phyloP scores from a whole-genome alignment of 1,140 invertebrate genomes.

The Megalonaias nervosa region DNA sequence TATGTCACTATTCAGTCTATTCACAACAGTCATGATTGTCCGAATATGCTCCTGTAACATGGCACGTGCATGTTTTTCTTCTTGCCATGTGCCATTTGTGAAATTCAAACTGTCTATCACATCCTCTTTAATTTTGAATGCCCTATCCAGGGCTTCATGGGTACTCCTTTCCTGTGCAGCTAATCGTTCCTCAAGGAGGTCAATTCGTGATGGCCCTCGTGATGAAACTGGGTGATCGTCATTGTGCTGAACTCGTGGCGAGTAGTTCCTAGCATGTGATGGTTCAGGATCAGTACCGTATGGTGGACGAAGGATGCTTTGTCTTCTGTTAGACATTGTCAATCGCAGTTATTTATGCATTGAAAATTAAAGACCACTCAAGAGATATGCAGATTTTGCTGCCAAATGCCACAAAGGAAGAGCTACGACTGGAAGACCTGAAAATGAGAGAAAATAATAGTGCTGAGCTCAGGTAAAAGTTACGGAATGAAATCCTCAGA shows the following conservation, averaged over 20 bases:
- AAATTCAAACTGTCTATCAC: constrained; percentile 68
- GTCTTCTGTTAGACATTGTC: background rate
- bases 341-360: too few relatives aligned
- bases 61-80: constrained; percentile 62
- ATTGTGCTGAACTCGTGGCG: background rate
- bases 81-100: constrained; percentile 68
- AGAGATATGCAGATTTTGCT: constrained; percentile 1
- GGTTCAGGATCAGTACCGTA: too few relatives aligned
- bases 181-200: constrained; percentile 59
- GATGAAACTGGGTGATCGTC: background rate
- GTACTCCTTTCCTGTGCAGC: constrained; percentile 59
- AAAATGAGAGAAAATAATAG: too few relatives aligned
- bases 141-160: constrained; percentile 59
- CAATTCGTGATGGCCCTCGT: constrained; percentile 46
- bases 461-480: too few relatives aligned
- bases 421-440: constrained; percentile 5
- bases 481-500: too few relatives aligned
- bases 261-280: background rate
- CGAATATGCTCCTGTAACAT: constrained; percentile 69
- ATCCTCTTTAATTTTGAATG: constrained; percentile 70
- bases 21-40: constrained; percentile 68
- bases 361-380: too few relatives aligned
- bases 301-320: constrained; percentile 1
- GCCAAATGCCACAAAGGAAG: background rate
- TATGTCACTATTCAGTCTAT: constrained; percentile 66